Evolutionary conservation across 2,888 invertebrate genomes (phyloP).

Genomic region (Acanthacorydalis orientalis): DNA sequence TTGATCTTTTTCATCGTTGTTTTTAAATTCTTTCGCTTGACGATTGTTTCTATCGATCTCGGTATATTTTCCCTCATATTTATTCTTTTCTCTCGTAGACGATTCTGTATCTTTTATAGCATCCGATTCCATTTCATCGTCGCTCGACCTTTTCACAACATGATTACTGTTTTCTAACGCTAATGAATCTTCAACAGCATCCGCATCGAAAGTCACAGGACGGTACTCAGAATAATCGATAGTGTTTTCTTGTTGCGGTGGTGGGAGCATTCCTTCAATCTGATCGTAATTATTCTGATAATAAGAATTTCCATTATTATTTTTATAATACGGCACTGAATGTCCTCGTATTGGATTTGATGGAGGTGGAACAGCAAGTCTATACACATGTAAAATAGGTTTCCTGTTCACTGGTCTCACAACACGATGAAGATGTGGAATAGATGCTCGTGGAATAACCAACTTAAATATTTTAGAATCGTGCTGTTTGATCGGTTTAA

Average conservation of each 20-base stretch:
- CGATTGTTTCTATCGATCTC: not conserved
- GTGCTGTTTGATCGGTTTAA: not conserved
- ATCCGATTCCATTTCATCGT: conserved; percentile 23
- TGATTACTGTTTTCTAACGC: not conserved
- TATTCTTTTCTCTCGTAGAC: conserved; percentile 17
- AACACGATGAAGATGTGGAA: too few relatives aligned
- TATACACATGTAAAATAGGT: too few relatives aligned
- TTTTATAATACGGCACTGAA: too few relatives aligned
- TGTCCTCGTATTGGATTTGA: too few relatives aligned
- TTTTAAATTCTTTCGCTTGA: not conserved
- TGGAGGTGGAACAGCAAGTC: too few relatives aligned
- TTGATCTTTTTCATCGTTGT: not conserved
- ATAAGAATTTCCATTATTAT: too few relatives aligned
- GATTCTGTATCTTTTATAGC: conserved; percentile 10
- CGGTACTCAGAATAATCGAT: not conserved
- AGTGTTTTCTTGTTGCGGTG: not conserved
- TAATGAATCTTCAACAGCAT: not conserved
- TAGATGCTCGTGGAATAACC: not conserved
- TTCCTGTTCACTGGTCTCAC: too few relatives aligned
- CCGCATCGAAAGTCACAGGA: conserved; percentile 2
- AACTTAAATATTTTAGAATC: not conserved
- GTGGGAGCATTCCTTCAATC: conserved; percentile 4
- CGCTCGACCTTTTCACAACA: not conserved
- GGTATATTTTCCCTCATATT: not conserved
- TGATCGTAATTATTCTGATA: not conserved